phyloP scores from a whole-genome alignment of 2,113 vertebrate genomes.

The Asarcornis scutulata region DNA sequence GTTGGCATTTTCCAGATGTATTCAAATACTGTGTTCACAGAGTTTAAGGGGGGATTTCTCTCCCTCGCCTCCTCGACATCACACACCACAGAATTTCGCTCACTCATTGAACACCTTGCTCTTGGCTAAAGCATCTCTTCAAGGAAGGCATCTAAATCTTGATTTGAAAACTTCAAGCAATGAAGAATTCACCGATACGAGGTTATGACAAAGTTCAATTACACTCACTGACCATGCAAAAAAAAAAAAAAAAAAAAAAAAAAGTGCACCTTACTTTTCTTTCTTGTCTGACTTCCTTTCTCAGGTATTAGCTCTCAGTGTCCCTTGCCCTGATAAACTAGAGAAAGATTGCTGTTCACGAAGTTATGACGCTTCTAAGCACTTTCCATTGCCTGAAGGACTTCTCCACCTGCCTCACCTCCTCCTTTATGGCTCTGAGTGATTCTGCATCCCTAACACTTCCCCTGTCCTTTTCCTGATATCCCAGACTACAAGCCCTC shows the following conservation, averaged over 20 bases:
- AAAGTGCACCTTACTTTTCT: not conserved
- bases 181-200: conserved; percentile 1
- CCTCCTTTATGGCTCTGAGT: not conserved
- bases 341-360: not conserved
- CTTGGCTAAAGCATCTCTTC: conserved; percentile 31
- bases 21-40: not conserved
- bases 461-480: not conserved
- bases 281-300: not conserved
- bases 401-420: not conserved
- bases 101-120: conserved; percentile 13
- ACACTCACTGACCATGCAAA: not conserved
- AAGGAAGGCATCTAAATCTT: conserved; percentile 33
- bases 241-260: not conserved
- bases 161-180: conserved; percentile 24
- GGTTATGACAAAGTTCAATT: not conserved
- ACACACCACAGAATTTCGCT: not conserved
- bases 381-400: not conserved
- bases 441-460: not conserved
- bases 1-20: not conserved
- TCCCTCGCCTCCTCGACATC: not conserved
- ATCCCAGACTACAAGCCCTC: not conserved
- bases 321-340: not conserved
- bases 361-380: not conserved
- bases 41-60: conserved; percentile 8
- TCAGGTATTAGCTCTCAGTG: not conserved